A percentile compares a stretch with the other conserved stretches of the same genome.
Evolutionary conservation across 2,888 invertebrate species (phyloP).

Genomic region (Pocota personata): DNA sequence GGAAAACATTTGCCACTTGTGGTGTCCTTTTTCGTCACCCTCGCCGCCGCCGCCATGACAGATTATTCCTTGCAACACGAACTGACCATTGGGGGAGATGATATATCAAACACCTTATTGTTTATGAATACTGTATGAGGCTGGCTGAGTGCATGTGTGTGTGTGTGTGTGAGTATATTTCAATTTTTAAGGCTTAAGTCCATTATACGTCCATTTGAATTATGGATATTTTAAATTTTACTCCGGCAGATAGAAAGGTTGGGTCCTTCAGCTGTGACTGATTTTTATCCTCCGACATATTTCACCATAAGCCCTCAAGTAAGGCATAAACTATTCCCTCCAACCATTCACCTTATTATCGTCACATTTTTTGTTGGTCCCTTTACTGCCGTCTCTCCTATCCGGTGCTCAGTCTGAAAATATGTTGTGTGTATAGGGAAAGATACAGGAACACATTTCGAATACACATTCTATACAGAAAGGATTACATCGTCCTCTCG

Average conservation of each 20-base stretch:
- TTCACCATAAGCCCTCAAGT: conserved; percentile 46
- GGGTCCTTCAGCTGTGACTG: conserved; percentile 57
- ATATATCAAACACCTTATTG: conserved; percentile 58
- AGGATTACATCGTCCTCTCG: conserved; percentile 47
- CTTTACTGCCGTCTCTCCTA: neutral
- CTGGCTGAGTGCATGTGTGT: too few relatives aligned
- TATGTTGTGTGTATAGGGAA: conserved; percentile 9
- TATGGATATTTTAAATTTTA: conserved; percentile 44
- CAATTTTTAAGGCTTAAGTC: conserved; percentile 39
- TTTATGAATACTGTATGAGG: conserved; percentile 54
- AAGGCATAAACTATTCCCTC: conserved; percentile 46
- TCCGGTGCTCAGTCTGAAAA: conserved; percentile 2
- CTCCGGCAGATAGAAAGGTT: conserved; percentile 25
- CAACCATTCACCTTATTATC: conserved; percentile 67
- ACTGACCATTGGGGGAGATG: conserved; percentile 10
- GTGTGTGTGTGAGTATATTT: conserved; percentile 33
- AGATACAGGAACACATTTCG: conserved; percentile 18
- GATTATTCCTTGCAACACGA: conserved; percentile 7
- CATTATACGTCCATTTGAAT: conserved; percentile 47
- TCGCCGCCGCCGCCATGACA: neutral
- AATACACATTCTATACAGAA: conserved; percentile 30
- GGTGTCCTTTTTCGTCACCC: conserved; percentile 22
- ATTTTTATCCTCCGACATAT: conserved; percentile 62
- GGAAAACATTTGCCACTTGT: conserved; percentile 32
- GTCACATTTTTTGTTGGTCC: conserved; percentile 39